Conservation (phyloP, 2,113 vertebrate genomes). For the Psammodynastes pulverulentus region DNA sequence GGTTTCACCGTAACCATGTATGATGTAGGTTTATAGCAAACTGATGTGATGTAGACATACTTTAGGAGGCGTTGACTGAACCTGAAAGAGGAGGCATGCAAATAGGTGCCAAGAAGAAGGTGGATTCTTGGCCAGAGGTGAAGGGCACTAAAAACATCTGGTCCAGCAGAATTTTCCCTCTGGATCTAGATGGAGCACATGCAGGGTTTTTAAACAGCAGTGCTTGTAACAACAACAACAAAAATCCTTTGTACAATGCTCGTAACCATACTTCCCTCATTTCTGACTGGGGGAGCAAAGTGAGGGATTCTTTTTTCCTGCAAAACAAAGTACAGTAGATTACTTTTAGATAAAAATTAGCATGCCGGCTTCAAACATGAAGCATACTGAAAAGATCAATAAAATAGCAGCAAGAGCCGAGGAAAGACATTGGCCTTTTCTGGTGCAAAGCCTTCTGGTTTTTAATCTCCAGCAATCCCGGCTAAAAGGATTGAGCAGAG, state of each 20-base stretch:
- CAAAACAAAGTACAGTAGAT: constrained; percentile 3
- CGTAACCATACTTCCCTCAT: not conserved
- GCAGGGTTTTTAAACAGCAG: not conserved
- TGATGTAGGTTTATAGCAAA: not conserved
- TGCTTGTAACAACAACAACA: not conserved
- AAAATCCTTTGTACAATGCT: not conserved
- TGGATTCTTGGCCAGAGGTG: not conserved
- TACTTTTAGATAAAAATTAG: not conserved
- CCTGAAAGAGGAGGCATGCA: not conserved
- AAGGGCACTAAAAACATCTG: not conserved
- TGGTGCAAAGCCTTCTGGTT: not conserved
- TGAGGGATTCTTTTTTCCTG: no score
- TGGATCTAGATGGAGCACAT: not conserved
- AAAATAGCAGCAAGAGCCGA: constrained; percentile 4
- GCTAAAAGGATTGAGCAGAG: constrained; percentile 16
- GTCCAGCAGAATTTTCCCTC: not conserved
- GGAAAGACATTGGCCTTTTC: not conserved
- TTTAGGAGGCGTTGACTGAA: not conserved
- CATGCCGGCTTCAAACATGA: not conserved
- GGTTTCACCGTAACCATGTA: not conserved
- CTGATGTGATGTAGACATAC: not conserved
- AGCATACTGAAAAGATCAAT: not conserved
- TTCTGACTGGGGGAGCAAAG: not conserved
- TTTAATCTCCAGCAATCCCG: constrained; percentile 12
- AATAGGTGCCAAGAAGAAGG: not conserved